Evolutionary conservation across 1,140 invertebrate species (phyloP).

Genomic region (Cydia pomonella): DNA sequence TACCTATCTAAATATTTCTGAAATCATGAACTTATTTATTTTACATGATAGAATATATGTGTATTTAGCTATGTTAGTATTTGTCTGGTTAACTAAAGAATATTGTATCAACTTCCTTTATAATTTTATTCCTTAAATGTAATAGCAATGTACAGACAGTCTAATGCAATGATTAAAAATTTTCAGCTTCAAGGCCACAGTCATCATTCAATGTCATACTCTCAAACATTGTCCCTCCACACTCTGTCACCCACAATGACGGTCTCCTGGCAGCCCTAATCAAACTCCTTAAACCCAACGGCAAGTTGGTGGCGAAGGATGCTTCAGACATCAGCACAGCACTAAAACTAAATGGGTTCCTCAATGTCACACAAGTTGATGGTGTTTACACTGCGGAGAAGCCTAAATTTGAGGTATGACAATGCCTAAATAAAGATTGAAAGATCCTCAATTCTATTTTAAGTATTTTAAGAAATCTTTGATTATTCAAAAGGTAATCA

Average conservation of each 20-base stretch:
- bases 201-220: constrained; percentile 83
- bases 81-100: too few relatives aligned
- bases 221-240: constrained; percentile 77
- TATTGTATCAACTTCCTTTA: too few relatives aligned
- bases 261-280: constrained; percentile 80
- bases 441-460: neutral
- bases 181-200: constrained; percentile 77
- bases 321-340: constrained; percentile 71
- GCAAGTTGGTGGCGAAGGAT: constrained; percentile 76
- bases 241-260: constrained; percentile 72
- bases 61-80: too few relatives aligned
- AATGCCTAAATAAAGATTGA: neutral
- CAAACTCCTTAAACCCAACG: constrained; percentile 82
- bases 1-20: too few relatives aligned
- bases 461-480: neutral
- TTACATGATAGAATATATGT: too few relatives aligned
- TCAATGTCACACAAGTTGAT: constrained; percentile 74
- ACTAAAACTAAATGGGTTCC: constrained; percentile 85
- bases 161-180: neutral
- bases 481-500: too few relatives aligned
- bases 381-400: constrained; percentile 81
- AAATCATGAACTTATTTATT: too few relatives aligned
- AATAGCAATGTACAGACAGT: too few relatives aligned
- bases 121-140: too few relatives aligned
- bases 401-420: constrained; percentile 85